Base-by-base conservation (phyloP, 2,797 vertebrate genomes). In the Sebastes matsubarae region DNA sequence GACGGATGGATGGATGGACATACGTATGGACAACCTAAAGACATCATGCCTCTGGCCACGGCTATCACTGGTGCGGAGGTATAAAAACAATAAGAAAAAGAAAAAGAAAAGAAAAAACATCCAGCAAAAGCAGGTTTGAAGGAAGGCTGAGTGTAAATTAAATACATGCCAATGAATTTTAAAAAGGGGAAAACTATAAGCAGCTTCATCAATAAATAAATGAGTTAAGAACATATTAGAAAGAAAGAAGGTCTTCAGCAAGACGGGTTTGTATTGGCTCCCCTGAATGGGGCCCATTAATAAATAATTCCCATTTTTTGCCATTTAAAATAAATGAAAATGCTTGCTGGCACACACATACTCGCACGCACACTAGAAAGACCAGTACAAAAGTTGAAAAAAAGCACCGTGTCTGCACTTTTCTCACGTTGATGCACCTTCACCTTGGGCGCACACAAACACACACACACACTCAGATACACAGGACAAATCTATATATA, bases 401-500 rank as follows among this genome's bases (percentile, higher is more conserved):
- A 84, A 18, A 68, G 36, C 4, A 5, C 20, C 3, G 32, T 36
- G 68, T 84, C 79, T 75, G 75, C 75, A 69, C 73, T 68, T 63
- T 75, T 64, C 66, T 68, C 27, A 14, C 18, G 58, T 80, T 74
- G 76, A 82, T 65, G 75, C 75, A 71, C 66, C 68, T 68, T 90
- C 80, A 91, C 85, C 86, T 88, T 91, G 83, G 67, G 34, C 50
- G 2, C n/a, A 30, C 60, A 60, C 64, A 57, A 63, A n/a, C 25
- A 32, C 57, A 75, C 32, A 36, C 54, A 80, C 60, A 66, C 86
- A 70, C 30, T 59, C 73, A 79, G 60, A 73, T 83, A 78, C 67
- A 75, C 18, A 74, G 79, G 68, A 86, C 82, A 81, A 68, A 88
- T 87, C 84, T 91, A 92, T 89, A 89, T 89, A 90, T 88, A 93